Evolutionary conservation across 2,113 vertebrate species (phyloP).

Genomic region (Sardina pilchardus): DNA sequence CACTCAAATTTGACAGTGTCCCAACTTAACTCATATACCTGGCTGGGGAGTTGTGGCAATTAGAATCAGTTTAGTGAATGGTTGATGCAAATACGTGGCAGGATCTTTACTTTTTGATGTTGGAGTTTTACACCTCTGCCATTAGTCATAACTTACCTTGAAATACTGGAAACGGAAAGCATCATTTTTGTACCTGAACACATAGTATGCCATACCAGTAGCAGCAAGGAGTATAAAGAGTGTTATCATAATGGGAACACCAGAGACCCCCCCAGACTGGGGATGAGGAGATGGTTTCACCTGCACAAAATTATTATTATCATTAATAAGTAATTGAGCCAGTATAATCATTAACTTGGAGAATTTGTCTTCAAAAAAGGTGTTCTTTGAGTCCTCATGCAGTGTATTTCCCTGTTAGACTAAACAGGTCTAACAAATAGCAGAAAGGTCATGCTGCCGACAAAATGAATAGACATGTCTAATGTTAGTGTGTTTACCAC

Average conservation of each 20-base stretch:
- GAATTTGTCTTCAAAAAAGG: neutral
- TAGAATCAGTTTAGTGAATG: no score
- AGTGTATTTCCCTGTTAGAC: neutral
- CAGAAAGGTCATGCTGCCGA: no score
- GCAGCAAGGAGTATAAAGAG: slow-evolving; percentile 56
- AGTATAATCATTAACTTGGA: neutral
- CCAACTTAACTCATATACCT: no score
- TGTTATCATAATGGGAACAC: slow-evolving; percentile 58
- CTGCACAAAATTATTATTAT: slow-evolving; percentile 22
- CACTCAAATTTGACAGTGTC: no score
- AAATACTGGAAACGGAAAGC: slow-evolving; percentile 82
- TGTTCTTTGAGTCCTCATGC: no score
- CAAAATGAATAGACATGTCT: no score
- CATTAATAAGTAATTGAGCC: neutral
- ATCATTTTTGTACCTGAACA: slow-evolving; percentile 69
- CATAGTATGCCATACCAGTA: slow-evolving; percentile 66
- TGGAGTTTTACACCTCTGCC: no score
- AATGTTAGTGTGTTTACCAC: no score
- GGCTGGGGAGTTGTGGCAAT: no score
- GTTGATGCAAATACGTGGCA: no score
- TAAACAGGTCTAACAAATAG: neutral
- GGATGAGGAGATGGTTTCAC: slow-evolving; percentile 22
- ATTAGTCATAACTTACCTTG: slow-evolving; percentile 60
- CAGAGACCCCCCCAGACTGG: slow-evolving; percentile 39
- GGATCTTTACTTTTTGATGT: no score